Base-by-base conservation (phyloP, 2,888 invertebrate genomes). In the Hylaea fasciaria region DNA sequence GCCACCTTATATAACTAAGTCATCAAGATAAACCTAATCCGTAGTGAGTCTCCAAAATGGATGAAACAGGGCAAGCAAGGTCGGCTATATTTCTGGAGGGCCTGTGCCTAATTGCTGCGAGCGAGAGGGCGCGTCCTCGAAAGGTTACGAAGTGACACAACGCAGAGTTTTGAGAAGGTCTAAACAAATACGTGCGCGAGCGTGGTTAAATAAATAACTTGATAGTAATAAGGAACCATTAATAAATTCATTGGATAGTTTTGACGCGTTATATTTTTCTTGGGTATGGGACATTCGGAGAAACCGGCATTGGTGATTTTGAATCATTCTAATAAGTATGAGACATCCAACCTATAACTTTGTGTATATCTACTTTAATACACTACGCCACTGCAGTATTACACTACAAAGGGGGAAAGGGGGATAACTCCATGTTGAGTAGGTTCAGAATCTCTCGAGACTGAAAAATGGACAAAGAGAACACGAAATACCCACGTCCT, bases 41-140 rank as follows among this genome's bases (percentile, higher is more conserved):
- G 8, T 35, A 48, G 5, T 17, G 29, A 55, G 13, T 45, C 69
- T 72, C 14, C 53, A 71, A 72, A 76, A 73, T 70, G 69, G 59
- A 68, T 55, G 29, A 29, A 56, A 50, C 17, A 68, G 70, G 64
- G 51, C 67, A 63, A 61, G 70, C 70, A 75, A 77, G 77, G 74
- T 74, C 74, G 67, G 37, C 52, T 51, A 48, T 74, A 71, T 73
- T 73, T 71, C 76, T 73, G 69, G 69, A 72, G 75, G 75, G 74
- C 67, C 66, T 67, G 58, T 75, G 72, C 78, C 81, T 81, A 83
- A 81, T 80, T 77, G 71, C 70, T 65, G 63, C 40, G 67, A 68
- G 63, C 40, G 67, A 68, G 71, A 69, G 68, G 74, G 68, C 58
- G 65, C 69, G 71, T 73, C 68, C 72, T 72, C 64, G 57, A 62